Conservation (phyloP, 2,888 invertebrate genomes). For the Prosopocoilus inquinatus region DNA sequence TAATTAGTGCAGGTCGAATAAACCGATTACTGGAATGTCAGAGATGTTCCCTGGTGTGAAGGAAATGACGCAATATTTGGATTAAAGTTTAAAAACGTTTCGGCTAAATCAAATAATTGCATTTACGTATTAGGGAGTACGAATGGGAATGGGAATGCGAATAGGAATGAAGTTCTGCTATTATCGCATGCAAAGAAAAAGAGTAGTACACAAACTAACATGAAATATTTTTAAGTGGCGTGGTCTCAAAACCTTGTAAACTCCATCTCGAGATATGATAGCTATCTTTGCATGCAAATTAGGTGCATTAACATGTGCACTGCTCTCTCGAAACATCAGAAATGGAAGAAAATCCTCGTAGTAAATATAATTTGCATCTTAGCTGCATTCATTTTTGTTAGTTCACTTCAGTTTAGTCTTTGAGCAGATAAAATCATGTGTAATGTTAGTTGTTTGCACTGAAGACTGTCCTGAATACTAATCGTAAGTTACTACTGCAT, state of each 20-base stretch:
- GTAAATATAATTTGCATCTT: conserved; percentile 20
- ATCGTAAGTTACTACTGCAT: too few relatives aligned
- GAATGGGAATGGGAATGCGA: too few relatives aligned
- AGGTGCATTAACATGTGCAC: conserved; percentile 35
- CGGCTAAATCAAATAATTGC: too few relatives aligned
- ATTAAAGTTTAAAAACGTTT: too few relatives aligned
- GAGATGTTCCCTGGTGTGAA: too few relatives aligned
- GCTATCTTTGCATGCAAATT: conserved; percentile 39
- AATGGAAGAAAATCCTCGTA: conserved; percentile 16
- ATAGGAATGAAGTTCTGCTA: too few relatives aligned
- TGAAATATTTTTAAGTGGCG: conserved; percentile 7
- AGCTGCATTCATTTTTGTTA: conserved; percentile 2
- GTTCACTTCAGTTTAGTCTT: neutral
- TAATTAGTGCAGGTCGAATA: too few relatives aligned
- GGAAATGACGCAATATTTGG: too few relatives aligned
- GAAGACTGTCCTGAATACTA: too few relatives aligned
- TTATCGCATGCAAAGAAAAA: too few relatives aligned
- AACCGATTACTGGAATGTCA: too few relatives aligned
- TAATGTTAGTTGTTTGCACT: neutral
- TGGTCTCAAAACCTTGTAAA: conserved; percentile 12
- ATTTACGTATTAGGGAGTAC: too few relatives aligned
- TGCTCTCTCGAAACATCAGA: conserved; percentile 16
- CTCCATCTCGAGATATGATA: conserved; percentile 26
- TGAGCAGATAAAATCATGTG: conserved; percentile 1
- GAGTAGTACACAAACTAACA: conserved; percentile 6